Evolutionary conservation across 2,888 invertebrate species (phyloP).

Genomic region (Mellilla xanthometata): DNA sequence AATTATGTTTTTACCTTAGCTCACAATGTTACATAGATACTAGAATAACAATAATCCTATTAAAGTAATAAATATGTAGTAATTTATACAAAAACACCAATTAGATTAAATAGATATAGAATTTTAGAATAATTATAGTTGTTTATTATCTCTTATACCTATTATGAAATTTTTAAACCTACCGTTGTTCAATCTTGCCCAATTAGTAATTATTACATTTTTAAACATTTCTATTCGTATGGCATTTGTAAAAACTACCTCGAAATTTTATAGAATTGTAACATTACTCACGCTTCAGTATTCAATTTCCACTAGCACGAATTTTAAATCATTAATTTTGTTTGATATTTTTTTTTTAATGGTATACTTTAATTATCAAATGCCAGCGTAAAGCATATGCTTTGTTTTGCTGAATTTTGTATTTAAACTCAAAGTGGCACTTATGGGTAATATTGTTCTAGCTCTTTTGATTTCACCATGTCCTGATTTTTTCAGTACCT

Average conservation of each 20-base stretch:
- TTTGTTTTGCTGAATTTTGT: no score
- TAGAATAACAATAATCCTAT: constrained; percentile 44
- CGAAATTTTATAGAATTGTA: constrained; percentile 40
- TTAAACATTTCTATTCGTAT: constrained; percentile 47
- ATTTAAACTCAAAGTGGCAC: no score
- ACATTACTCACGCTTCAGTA: no score
- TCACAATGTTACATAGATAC: constrained; percentile 3
- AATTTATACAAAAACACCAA: constrained; percentile 70
- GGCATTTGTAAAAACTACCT: constrained; percentile 51
- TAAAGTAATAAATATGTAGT: constrained; percentile 50
- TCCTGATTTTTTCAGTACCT: no score
- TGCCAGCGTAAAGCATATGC: no score
- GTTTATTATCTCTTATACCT: constrained; percentile 40
- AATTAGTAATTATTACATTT: constrained; percentile 47
- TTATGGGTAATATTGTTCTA: no score
- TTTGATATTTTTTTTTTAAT: no score
- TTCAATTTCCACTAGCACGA: no score
- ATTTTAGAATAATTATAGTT: constrained; percentile 38
- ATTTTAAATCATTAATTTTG: no score
- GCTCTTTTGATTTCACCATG: no score
- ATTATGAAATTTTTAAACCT: constrained; percentile 24
- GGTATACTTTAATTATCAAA: no score
- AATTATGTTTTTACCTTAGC: background rate
- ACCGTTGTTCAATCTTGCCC: constrained; percentile 33
- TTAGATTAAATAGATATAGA: constrained; percentile 54